Conservation (phyloP, 2,888 invertebrate genomes). For the Boloria selene region DNA sequence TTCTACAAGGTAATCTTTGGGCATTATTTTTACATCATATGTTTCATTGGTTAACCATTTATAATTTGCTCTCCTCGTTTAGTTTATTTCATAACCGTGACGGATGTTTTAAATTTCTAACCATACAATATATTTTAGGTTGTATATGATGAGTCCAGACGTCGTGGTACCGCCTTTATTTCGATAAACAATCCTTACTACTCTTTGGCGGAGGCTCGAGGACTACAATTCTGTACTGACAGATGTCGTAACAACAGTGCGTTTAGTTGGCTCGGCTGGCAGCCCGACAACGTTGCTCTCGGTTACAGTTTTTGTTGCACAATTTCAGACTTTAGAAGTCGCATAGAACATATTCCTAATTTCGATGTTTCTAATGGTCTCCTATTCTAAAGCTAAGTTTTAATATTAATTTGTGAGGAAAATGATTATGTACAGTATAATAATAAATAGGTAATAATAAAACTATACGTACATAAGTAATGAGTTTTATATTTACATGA, state of each 20-base stretch:
- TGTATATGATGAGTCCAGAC: conserved; percentile 74
- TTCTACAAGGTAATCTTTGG: conserved; percentile 63
- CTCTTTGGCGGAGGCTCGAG: conserved; percentile 60
- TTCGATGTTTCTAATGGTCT: conserved; percentile 16
- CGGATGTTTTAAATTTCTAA: neutral
- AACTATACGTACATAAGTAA: too few relatives aligned
- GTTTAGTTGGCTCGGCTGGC: conserved; percentile 83
- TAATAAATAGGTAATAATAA: too few relatives aligned
- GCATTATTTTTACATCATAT: neutral
- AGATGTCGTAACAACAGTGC: conserved; percentile 79
- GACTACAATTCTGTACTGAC: conserved; percentile 77
- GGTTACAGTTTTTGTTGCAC: conserved; percentile 85
- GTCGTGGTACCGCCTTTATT: conserved; percentile 82
- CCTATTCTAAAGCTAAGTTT: neutral
- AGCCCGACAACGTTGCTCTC: conserved; percentile 68
- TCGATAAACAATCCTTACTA: conserved; percentile 85
- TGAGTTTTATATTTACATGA: too few relatives aligned
- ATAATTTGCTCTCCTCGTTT: neutral
- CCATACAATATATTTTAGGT: conserved; percentile 61
- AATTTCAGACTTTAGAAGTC: conserved; percentile 79
- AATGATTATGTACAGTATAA: too few relatives aligned
- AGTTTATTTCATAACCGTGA: too few relatives aligned
- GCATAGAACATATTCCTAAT: conserved; percentile 76
- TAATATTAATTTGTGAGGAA: too few relatives aligned
- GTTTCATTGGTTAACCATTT: neutral